phyloP scores from a whole-genome alignment of 2,113 vertebrate species.

The Odontophorus gujanensis region DNA sequence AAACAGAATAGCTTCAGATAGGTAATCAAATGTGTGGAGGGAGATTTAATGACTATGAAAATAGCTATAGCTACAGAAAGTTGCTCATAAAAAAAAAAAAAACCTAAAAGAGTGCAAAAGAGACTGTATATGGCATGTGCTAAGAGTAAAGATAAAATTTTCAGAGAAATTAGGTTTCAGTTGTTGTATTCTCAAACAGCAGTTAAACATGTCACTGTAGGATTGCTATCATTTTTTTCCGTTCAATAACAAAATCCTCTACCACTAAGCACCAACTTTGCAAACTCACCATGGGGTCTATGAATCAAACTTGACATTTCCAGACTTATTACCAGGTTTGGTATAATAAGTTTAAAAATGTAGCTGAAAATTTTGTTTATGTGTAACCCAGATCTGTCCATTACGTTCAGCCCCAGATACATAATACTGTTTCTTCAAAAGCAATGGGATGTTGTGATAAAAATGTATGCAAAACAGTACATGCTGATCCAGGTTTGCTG shows the following conservation, averaged over 20 bases:
- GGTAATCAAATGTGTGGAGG: background rate
- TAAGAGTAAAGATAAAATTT: background rate
- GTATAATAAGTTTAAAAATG: background rate
- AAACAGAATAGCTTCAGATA: background rate
- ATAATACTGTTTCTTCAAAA: background rate
- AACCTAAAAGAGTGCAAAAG: background rate
- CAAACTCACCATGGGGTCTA: background rate
- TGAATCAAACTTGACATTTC: background rate
- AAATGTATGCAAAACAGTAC: background rate
- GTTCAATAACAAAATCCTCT: conserved; percentile 20
- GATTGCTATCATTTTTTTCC: background rate
- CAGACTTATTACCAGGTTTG: background rate
- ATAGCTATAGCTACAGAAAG: background rate
- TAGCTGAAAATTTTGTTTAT: background rate
- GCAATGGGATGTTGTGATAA: background rate
- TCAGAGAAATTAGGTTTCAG: background rate
- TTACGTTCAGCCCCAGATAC: background rate
- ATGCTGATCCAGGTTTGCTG: background rate
- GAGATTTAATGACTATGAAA: background rate
- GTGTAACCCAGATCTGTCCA: background rate
- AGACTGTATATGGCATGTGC: background rate
- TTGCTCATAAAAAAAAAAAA: background rate
- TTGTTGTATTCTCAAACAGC: background rate
- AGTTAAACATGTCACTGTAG: background rate
- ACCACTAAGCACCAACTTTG: background rate